These are phyloP conservation scores for Paelopatides confundens DNA, from an alignment of 53 echinoderm and acorn worm genomes.

Conservation along the genomic window DNA sequence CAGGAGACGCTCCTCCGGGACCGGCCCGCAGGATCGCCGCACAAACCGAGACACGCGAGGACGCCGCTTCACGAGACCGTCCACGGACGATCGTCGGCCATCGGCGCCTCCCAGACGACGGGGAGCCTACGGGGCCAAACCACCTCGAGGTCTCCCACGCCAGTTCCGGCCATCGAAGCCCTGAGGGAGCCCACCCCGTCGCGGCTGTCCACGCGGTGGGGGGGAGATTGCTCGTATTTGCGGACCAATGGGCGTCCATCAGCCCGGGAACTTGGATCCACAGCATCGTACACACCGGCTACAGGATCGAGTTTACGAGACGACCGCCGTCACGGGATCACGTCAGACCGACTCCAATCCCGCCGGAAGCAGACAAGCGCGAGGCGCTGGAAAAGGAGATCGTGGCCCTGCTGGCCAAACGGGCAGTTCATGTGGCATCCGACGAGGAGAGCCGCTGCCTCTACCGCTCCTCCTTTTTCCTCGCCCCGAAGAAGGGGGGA, in stretches of 20 bases:
- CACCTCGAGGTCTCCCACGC: too few species aligned
- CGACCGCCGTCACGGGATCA: not conserved
- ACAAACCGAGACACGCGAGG: too few species aligned
- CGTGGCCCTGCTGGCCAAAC: not conserved
- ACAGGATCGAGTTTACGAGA: not conserved
- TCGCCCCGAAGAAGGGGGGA: not conserved
- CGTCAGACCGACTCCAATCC: not conserved
- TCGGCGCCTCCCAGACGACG: too few species aligned
- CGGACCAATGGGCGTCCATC: not conserved
- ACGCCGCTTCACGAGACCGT: too few species aligned
- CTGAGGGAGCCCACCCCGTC: not conserved
- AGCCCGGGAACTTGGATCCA: not conserved
- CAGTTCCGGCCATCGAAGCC: not conserved
- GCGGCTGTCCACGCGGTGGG: not conserved
- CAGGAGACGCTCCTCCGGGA: too few species aligned
- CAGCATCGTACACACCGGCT: not conserved
- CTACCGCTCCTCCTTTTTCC: not conserved
- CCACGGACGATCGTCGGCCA: too few species aligned
- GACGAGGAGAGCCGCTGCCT: not conserved
- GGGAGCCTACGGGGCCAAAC: too few species aligned
- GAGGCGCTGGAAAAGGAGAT: not conserved
- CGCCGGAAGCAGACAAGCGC: not conserved
- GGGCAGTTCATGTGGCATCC: not conserved
- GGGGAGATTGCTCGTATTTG: not conserved
- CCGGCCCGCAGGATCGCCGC: too few species aligned